A percentile compares a stretch with the other conserved stretches of the same genome.
Evolutionary conservation across 2,113 vertebrate genomes (phyloP).

Genomic region (Salvelinus fontinalis): DNA sequence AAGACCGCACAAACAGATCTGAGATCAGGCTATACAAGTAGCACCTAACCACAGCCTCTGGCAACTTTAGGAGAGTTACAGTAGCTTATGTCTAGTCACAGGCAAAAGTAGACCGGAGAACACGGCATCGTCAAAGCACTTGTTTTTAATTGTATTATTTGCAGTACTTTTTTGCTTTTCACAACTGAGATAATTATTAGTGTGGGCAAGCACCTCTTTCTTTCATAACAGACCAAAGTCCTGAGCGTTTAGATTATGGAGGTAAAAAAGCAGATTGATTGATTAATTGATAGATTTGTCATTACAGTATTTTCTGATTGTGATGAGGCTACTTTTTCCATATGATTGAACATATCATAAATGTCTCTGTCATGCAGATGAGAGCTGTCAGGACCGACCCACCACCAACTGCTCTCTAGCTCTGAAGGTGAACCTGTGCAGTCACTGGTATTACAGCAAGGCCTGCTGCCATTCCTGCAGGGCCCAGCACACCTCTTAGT

Average conservation of each 20-base stretch:
- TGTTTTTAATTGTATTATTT: not conserved
- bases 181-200: too few species aligned
- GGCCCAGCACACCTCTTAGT: constrained; percentile 59
- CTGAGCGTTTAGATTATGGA: not conserved
- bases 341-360: too few species aligned
- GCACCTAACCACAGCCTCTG: too few species aligned
- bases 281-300: not conserved
- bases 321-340: constrained; percentile 8
- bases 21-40: too few species aligned
- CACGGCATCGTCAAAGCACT: not conserved
- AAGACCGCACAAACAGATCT: too few species aligned
- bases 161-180: too few species aligned
- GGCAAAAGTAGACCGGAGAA: not conserved
- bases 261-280: not conserved
- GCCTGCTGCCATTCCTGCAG: constrained; percentile 96
- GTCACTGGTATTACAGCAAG: constrained; percentile 99
- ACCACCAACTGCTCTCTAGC: constrained; percentile 95
- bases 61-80: too few species aligned
- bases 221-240: not conserved
- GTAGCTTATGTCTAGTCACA: too few species aligned
- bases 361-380: constrained; percentile 72
- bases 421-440: constrained; percentile 95
- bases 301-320: not conserved
- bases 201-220: not conserved
- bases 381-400: constrained; percentile 95